Evolutionary conservation across 2,113 vertebrate genomes (phyloP), one percentile per base, ranked within the genome.

Genomic region (Mesitornis unicolor): DNA sequence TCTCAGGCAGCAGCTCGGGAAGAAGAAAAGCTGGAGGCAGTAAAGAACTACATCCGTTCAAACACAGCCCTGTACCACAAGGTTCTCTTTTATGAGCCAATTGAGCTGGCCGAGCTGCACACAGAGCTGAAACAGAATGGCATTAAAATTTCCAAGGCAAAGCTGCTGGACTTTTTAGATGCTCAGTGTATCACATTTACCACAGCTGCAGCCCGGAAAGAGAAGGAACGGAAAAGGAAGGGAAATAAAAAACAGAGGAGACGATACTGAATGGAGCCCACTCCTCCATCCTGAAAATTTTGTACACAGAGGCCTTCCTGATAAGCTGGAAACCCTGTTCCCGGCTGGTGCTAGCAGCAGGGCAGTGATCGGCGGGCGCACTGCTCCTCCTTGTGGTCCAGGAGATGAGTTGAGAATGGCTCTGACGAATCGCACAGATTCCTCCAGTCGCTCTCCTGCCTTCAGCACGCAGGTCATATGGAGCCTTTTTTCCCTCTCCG

Each of bases 181-280:
- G 97, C 99, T 47, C 99, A 99, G 77, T 99, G 99, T 75, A 98
- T 99, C 93, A 99, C 99, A 19, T 98, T 99, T 81, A 99, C 99
- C 79, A 99, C 98, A 0, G 99, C 99, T 3, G 93, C 98, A n/a
- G 98, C 98, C 4, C 98, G 98, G 36, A 98, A 97, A 40, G 68
- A 98, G 3, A 96, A 89, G 70, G 64, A 56, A 14, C 63, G 54
- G 90, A 95, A 67, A 59, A 74, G 79, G 57, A 5, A 20, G 4
- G 64, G 60, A 91, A 83, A 90, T 81, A 89, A 82, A 87, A 96
- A 98, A 87, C 88, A 86, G 53, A 91, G 94, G 35, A 87, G 57
- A 82, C 51, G 51, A 19, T 50, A 87, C 28, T 77, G n/a, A 96
- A 53, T 1, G 31, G 50, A 95, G 35, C 8, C 5, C 25, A 2